A percentile compares a stretch with the other conserved stretches of the same genome.
phyloP scores from a whole-genome alignment of 1,140 invertebrate species.

The Caenorhabditis briggsae region DNA sequence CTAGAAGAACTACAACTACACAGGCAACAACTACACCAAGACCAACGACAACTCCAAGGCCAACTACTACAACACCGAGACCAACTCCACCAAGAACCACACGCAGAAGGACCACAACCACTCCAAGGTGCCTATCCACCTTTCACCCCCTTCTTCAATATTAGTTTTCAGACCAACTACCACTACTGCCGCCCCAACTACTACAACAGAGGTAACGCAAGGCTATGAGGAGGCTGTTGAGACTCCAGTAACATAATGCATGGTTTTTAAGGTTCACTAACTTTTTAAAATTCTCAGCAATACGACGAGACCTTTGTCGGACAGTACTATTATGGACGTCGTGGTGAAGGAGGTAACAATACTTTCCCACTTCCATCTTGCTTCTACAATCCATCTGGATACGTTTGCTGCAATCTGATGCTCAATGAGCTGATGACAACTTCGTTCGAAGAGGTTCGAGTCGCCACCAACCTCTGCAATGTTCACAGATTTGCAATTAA shows the following conservation, averaged over 20 bases:
- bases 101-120: background rate
- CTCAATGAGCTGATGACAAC: conserved; percentile 67
- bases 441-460: conserved; percentile 54
- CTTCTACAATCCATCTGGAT: conserved; percentile 67
- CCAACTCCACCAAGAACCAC: background rate
- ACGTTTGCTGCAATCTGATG: conserved; percentile 65
- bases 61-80: background rate
- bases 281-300: background rate
- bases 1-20: conserved; percentile 2
- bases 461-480: conserved; percentile 56
- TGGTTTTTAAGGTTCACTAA: background rate
- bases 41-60: background rate
- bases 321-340: conserved; percentile 35
- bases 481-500: conserved; percentile 61
- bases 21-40: background rate
- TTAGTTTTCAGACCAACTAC: background rate
- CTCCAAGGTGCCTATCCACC: background rate
- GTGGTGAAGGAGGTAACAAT: conserved; percentile 28
- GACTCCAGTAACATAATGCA: background rate
- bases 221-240: conserved; percentile 39
- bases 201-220: background rate
- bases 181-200: conserved; percentile 18
- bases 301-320: conserved; percentile 46
- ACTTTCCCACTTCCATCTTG: conserved; percentile 66
- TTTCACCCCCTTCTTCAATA: too few relatives aligned